Evolutionary conservation across 2,113 vertebrate genomes (phyloP).

Genomic region (Bubo scandiacus): DNA sequence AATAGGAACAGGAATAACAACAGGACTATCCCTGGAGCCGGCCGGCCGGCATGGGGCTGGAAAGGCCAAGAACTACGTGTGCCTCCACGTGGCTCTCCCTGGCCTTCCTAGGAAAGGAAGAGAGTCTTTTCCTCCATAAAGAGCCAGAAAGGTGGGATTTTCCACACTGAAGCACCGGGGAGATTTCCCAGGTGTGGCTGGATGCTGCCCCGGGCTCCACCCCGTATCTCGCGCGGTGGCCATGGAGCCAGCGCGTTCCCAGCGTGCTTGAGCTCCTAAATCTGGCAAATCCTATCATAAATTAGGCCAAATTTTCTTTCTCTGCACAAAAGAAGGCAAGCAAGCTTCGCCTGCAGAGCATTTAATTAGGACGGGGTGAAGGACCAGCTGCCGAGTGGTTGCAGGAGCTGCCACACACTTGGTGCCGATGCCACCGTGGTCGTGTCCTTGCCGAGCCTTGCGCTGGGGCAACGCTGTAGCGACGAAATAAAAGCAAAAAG

Average conservation of each 20-base stretch:
- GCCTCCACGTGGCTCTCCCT: background rate
- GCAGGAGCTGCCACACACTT: background rate
- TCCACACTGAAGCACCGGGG: accelerated
- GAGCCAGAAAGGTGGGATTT: background rate
- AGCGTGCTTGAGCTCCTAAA: accelerated
- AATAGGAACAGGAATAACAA: background rate
- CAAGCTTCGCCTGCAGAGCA: background rate
- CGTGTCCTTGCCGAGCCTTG: background rate
- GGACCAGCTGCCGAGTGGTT: accelerated
- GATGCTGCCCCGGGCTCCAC: background rate
- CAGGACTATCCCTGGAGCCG: accelerated
- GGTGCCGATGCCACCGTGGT: accelerated
- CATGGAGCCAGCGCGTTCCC: background rate
- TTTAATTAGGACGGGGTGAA: background rate
- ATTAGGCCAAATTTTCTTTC: background rate
- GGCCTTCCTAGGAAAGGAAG: background rate
- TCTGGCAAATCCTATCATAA: background rate
- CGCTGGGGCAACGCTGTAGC: background rate
- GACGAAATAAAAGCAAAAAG: background rate
- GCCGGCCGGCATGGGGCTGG: accelerated
- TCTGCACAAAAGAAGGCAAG: background rate
- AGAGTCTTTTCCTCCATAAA: background rate
- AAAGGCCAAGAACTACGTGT: background rate
- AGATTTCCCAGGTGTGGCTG: background rate
- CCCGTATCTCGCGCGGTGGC: accelerated